Evolutionary conservation across 1,140 invertebrate species (phyloP), one percentile per base, ranked within the genome.

Genomic region (Drosophila nikananu): DNA sequence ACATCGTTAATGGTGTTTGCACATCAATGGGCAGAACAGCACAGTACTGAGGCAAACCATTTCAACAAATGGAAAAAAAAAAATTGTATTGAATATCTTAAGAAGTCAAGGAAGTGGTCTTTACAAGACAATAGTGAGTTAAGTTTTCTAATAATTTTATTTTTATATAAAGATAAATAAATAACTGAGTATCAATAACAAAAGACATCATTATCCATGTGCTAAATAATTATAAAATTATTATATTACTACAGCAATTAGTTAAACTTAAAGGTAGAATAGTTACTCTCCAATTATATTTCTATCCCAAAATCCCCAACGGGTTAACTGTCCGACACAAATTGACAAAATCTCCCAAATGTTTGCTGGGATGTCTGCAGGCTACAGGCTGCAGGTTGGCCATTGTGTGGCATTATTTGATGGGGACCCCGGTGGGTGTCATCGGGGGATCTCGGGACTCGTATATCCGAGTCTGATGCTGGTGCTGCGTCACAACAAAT

Each of bases 401-500:
- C 70, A 73, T 71, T 73, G 66, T 72, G 70, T 27, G 66, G 54
- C 70, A 42, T 49, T 54, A 75, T 67, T 72, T 83, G 76, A 80
- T 80, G 60, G 74, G 62, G 60, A 54, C 21, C 49, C 62, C n/a
- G 27, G 49, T 73, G 49, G 76, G 57, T 65, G 63, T 51, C 25
- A 32, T 39, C 35, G 17, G n/a, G 21, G 19, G 46, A 42, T 54
- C 70, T 35, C 21, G 30, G 23, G 25, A 59, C 57, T 54, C 44
- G 64, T 68, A 59, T 67, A 65, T 73, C 68, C 32, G 60, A 32
- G 23, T 51, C 44, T 54, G 60, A 49, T 80, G 60, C 49, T 80
- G 80, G 73, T 57, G 60, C 67, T 75, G 74, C 63, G 81, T 89
- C 86, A 89, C 71, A 89, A 89, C 84, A 89, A 89, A 89, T 89